These are phyloP conservation scores for Hozukius guyotensis DNA, from an alignment of 2,797 vertebrate genomes.

Conservation along the genomic window DNA sequence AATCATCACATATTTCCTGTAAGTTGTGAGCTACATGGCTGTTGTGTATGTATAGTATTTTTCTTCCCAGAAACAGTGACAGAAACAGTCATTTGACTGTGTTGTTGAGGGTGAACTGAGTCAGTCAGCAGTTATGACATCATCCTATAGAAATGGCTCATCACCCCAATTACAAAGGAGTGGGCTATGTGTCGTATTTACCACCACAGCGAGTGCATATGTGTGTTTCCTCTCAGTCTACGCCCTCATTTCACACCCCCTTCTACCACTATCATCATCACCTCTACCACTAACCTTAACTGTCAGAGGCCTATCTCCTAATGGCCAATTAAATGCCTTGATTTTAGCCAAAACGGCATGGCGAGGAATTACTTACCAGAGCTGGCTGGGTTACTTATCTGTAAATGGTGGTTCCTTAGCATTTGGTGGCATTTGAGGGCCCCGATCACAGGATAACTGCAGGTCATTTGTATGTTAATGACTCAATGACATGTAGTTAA, in stretches of 20 bases:
- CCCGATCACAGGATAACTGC: conserved; percentile 79
- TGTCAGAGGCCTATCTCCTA: conserved; percentile 54
- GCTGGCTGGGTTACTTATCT: conserved; percentile 75
- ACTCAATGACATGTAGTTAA: conserved; percentile 79
- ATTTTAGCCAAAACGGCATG: conserved; percentile 71
- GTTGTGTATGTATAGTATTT: neutral
- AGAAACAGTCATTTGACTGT: conserved; percentile 37
- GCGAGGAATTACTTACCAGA: conserved; percentile 68
- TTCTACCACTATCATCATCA: conserved; percentile 35
- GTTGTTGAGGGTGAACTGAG: conserved; percentile 40
- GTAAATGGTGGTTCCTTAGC: conserved; percentile 82
- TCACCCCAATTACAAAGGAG: conserved; percentile 43
- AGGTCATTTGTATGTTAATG: conserved; percentile 87
- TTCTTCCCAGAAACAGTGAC: conserved; percentile 48
- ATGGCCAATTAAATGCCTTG: conserved; percentile 73
- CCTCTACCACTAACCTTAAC: conserved; percentile 66
- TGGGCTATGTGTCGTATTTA: conserved; percentile 53
- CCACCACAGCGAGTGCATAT: conserved; percentile 22
- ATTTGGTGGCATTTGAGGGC: conserved; percentile 85
- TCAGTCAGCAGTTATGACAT: conserved; percentile 58
- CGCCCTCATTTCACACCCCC: conserved; percentile 24
- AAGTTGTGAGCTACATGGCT: neutral
- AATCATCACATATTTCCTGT: conserved; percentile 23
- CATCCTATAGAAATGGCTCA: conserved; percentile 44
- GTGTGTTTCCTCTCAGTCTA: conserved; percentile 18